phyloP scores from a whole-genome alignment of 1,140 invertebrate species.

The Lasaia peninsularis region DNA sequence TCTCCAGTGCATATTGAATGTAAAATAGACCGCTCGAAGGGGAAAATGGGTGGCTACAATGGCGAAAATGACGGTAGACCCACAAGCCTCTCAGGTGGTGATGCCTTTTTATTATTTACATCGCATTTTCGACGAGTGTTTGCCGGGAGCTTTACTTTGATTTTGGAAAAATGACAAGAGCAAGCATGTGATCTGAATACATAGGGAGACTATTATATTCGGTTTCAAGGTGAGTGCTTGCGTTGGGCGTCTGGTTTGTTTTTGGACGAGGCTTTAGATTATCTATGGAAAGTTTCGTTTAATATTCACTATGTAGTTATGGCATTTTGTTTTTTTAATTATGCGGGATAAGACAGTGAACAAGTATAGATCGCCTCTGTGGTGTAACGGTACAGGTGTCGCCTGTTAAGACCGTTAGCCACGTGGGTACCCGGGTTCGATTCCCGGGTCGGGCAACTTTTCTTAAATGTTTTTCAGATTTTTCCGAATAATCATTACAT shows the following conservation, averaged over 20 bases:
- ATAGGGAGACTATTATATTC: constrained; percentile 30
- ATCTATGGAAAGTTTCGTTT: no score
- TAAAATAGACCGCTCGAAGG: constrained; percentile 62
- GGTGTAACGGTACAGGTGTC: no score
- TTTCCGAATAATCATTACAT: no score
- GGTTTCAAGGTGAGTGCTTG: constrained; percentile 50
- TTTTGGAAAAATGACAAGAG: constrained; percentile 63
- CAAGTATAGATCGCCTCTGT: no score
- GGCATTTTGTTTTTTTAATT: no score
- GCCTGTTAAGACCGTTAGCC: no score
- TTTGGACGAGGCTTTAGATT: constrained; percentile 11
- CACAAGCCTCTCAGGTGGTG: constrained; percentile 52
- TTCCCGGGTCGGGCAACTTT: no score
- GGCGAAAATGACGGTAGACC: constrained; percentile 58
- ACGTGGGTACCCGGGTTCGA: no score
- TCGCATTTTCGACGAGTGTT: constrained; percentile 75
- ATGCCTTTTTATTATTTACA: constrained; percentile 74
- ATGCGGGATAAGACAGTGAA: no score
- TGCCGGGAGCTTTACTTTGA: constrained; percentile 70
- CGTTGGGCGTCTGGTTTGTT: constrained; percentile 29
- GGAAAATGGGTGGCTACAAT: constrained; percentile 57
- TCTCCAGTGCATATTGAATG: constrained; percentile 68
- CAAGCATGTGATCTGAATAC: constrained; percentile 68
- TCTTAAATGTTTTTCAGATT: no score
- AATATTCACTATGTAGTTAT: no score